Percentiles rank a stretch among this genome's conserved stretches.
Evolutionary conservation across 2,888 invertebrate species (phyloP).

Genomic region (Himalopsyche japonica): DNA sequence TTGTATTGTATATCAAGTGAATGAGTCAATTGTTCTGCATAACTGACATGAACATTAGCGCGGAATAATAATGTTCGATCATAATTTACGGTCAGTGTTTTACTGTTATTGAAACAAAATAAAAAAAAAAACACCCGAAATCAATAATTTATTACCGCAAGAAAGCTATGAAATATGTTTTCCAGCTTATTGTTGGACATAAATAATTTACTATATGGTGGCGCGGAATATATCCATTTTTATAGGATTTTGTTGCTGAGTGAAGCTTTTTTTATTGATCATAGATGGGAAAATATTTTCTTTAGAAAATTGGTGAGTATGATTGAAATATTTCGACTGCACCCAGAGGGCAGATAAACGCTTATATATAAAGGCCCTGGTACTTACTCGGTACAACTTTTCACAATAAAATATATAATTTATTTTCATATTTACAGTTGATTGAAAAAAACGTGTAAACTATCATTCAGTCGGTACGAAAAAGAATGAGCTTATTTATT

Average conservation of each 20-base stretch:
- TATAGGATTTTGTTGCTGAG: neutral
- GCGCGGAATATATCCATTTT: neutral
- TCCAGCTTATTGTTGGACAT: neutral
- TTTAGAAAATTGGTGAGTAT: neutral
- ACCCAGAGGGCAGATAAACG: neutral
- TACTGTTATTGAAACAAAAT: neutral
- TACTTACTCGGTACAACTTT: neutral
- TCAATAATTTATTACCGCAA: neutral
- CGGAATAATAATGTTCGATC: neutral
- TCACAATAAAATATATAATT: neutral
- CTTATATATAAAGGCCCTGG: neutral
- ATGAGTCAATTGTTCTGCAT: neutral
- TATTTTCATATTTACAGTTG: neutral
- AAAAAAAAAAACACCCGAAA: neutral
- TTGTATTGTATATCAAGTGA: too few relatives aligned
- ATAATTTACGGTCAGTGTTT: constrained; percentile 7
- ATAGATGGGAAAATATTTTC: neutral
- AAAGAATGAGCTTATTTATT: too few relatives aligned
- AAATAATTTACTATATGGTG: neutral
- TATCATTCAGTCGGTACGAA: too few relatives aligned
- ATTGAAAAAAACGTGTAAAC: too few relatives aligned
- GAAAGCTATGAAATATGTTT: neutral
- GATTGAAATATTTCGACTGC: neutral
- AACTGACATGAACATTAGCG: constrained; percentile 14
- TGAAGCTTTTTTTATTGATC: neutral